Base-by-base conservation (phyloP, 2,113 vertebrate genomes). In the Rhynchopsitta pachyrhyncha region DNA sequence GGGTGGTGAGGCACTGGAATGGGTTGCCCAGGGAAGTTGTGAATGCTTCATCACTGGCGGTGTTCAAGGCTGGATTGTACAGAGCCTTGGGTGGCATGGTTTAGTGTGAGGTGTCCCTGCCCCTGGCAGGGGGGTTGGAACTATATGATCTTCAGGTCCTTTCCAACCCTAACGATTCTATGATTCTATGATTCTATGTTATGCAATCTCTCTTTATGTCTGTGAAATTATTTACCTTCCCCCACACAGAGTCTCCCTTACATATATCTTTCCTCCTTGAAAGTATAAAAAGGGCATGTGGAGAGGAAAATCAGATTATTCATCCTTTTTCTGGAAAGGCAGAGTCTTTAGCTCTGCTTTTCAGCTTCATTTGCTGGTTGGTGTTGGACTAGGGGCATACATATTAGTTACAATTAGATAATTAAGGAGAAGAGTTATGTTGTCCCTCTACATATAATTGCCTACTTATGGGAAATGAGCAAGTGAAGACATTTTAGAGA, bases 181-280 rank as follows among this genome's bases (percentile, higher is more conserved):
- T 44, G 42, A 44, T 44, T 44, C 42, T 17, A 44, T 44, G 17
- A 44, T 44, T 44, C 17, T 4, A 18, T 44, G 44, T 9, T 19
- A 29, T 0, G 0, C 3, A 47, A 17, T 24, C 24, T 4, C 14
- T 35, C 9, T 24, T 79, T 23, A 20, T 18, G 14, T 19, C 3
- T 1, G n/a, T 13, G 46, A 67, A 86, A 42, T 10, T 19, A 63
- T 29, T 59, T 25, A 60, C 10, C 6, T 76, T 35, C 71, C 29
- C 27, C 25, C 41, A 59, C 10, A 12, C 0, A 79, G 24, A 35
- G 17, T 59, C 64, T 41, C 35, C 37, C 24, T 31, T 25, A 19
- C 0, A 0, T 7, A 1, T 3, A 13, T 41, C 13, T 73, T 88
- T 85, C 13, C 10, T 68, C 44, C 41, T 60, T 27, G 39, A 14